Evolutionary conservation across 2,888 invertebrate genomes (phyloP), one percentile per base, ranked within the genome.

Genomic region (Apodemia duryi): DNA sequence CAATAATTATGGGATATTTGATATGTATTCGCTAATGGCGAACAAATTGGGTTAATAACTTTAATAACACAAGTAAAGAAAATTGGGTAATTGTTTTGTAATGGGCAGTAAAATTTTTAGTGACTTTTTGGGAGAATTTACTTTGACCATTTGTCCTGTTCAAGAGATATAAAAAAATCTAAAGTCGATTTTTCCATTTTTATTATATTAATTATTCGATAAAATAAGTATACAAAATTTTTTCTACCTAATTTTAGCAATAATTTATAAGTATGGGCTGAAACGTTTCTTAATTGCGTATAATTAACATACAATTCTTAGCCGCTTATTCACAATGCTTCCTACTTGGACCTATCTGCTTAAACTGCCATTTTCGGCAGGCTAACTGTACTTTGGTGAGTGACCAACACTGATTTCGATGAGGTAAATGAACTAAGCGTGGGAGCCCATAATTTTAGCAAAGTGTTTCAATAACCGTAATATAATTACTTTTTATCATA

Each of bases 391-490:
- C 46, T 5, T 46, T 46, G 46, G 46, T 43, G 10, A 11, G 46
- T 46, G 9, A 46, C 46, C 13, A 46, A 6, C 46, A n/a, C 46
- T 46, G 46, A 46, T 46, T 46, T 46, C 4, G 5, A 46, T 1
- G 49, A 49, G 49, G 49, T 51, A 51, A 51, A 51, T 51, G 49
- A 51, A 51, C 49, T 51, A 51, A 51, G 49, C 49, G 49, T 51
- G 49, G 49, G 49, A 51, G 49, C n/a, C 49, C 49, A 51, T 51
- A n/a, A 51, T 21, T 51, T 51, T 51, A 51, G 49, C 21, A 2
- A 51, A 51, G 49, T 51, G 43, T 21, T 21, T 51, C n/a, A 51
- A 51, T 51, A 51, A 51, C 49, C 21, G 49, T 51, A 51, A 51
- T 51, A 54, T 10, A 54, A 57, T 57, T 57, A 57, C 29, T 51